Base-by-base conservation (phyloP, 2,888 invertebrate genomes). In the Conops quadrifasciatus region DNA sequence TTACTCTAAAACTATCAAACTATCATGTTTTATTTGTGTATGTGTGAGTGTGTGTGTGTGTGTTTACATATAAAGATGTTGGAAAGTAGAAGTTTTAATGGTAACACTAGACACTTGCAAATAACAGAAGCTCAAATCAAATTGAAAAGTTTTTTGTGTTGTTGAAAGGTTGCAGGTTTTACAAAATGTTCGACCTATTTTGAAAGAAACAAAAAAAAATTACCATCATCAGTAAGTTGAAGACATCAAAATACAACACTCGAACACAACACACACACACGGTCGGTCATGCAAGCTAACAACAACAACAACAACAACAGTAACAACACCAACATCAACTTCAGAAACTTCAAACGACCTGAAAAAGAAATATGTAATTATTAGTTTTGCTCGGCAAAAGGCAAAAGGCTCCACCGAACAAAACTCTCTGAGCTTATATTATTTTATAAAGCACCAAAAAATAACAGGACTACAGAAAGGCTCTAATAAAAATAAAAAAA, bases 201-300 rank as follows among this genome's bases (percentile, higher is more conserved):
- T 7, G 9, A 36, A 36, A 36, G 36, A 36, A 4, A 36, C 5
- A 7, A 36, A 36, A 36, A 36, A 4, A 36, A 36, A 36, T 7
- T 7, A 36, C 36, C 5, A 36, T 7, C 9, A 36, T 36, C 36
- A 36, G 5, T 36, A 9, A 36, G 9, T 36, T 4, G 36, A 36
- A 36, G 36, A 9, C 36, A 36, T 36, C 36, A 36, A 36, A 24
- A 24, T 24, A 24, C 58, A 58, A 58, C 58, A 58, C 7, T 58
- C 30, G 19, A 60, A 13, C 21, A 30, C 30, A 30, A 36, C 65
- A 65, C 30, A 28, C 49, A 64, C 24, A 45, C 63, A 63, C 47
- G 21, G 36, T 4, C 51, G 15, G 21, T 7, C 30, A 64, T 30
- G 19, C 64, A 49, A 26, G 64, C 26, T 19, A 47, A 49, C 30